phyloP scores from a whole-genome alignment of 2,888 invertebrate species.

The Nasonovia ribisnigri region DNA sequence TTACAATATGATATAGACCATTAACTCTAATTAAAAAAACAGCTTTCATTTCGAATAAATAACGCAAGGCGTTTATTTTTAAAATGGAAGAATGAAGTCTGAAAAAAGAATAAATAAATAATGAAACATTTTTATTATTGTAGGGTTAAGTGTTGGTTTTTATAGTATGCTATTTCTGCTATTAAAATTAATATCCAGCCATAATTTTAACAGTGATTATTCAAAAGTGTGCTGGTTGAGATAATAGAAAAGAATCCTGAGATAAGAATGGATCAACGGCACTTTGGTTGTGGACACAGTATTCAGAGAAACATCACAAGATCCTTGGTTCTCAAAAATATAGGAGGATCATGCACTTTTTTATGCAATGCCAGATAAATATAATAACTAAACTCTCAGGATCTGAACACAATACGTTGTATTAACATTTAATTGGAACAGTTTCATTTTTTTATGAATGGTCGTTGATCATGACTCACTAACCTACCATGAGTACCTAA shows the following conservation, averaged over 20 bases:
- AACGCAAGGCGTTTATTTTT: background rate
- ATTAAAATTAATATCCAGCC: background rate
- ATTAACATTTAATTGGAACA: background rate
- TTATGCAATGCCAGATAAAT: background rate
- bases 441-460: background rate
- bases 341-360: background rate
- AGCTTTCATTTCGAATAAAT: background rate
- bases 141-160: background rate
- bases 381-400: background rate
- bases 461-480: background rate
- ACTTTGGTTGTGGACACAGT: background rate
- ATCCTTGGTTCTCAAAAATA: background rate
- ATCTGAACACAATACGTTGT: background rate
- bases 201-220: background rate
- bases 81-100: background rate
- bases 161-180: background rate
- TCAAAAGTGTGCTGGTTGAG: background rate
- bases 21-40: background rate
- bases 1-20: background rate
- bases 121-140: background rate
- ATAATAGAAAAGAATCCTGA: background rate
- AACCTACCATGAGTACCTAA: background rate
- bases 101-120: background rate
- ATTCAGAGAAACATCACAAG: background rate
- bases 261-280: background rate